Base-by-base conservation (phyloP, 2,888 invertebrate genomes). In the Cyrtodaria siliqua region DNA sequence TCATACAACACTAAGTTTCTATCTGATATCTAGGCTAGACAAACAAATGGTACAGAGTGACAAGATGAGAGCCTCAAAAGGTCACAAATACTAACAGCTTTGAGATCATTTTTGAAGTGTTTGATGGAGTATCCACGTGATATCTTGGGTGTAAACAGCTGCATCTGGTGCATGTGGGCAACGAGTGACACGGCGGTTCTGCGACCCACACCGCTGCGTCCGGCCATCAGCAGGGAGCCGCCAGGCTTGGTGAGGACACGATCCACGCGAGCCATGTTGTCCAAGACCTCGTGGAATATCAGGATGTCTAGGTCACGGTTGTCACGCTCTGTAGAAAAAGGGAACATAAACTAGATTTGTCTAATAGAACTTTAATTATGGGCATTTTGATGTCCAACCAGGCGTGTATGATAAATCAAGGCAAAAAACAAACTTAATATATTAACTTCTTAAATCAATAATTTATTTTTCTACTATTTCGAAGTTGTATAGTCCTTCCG, bases 121-220 rank as follows among this genome's bases (percentile, higher is more conserved):
- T 94, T 94, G 50, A 95, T 80, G 0, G 92, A 92, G 86, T 96
- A 96, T 18, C 93, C 93, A 26, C 94, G 91, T 0, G 94, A 94
- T 44, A 95, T 94, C 86, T 95, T 94, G 0, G 95, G 94, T 2
- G 94, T 92, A 82, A 94, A 90, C 16, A 94, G 79, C 52, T 95
- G 94, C 61, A 96, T 96, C 60, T 95, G 95, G 82, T 96, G 95
- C 89, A 97, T 94, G 60, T 96, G 95, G 9, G 97, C 95, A 0
- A 96, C 95, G 4, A 97, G 94, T 82, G 95, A 95, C 0, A 97
- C 95, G 0, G 97, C 96, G 14, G 96, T 96, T 87, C 96, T 95
- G 42, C 98, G 94, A 0, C 98, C 97, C 57, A 95, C 95, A 50
- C 98, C 98, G 33, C 96, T 95, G 82, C 95, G 94, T 0, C 97